Evolutionary conservation across 2,113 vertebrate genomes (phyloP).

Genomic region (Sebastes schlegelii): DNA sequence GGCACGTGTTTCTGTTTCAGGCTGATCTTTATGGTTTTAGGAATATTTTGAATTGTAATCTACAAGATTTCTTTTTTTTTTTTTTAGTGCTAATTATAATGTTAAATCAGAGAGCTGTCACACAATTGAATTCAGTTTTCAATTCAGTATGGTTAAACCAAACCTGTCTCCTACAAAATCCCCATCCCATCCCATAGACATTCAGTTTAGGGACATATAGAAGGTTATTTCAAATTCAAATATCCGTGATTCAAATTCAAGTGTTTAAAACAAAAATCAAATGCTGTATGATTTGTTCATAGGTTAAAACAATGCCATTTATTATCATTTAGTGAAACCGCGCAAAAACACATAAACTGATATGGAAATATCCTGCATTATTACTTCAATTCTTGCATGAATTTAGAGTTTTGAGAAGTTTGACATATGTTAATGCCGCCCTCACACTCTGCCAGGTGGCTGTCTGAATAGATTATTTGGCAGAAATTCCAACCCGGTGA

Average conservation of each 20-base stretch:
- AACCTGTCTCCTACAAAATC: no score
- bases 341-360: not conserved
- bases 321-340: not conserved
- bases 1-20: not conserved
- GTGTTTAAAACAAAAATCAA: not conserved
- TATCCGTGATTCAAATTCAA: not conserved
- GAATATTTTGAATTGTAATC: not conserved
- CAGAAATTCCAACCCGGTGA: conserved; percentile 32
- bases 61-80: not conserved
- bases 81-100: not conserved
- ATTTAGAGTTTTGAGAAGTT: conserved; percentile 4
- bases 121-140: no score
- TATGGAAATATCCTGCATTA: not conserved
- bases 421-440: conserved; percentile 16
- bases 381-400: not conserved
- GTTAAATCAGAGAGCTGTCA: not conserved
- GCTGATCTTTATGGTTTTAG: not conserved
- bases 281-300: not conserved
- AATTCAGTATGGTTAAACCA: no score
- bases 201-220: no score
- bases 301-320: not conserved
- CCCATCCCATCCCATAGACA: no score
- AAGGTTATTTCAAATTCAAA: not conserved
- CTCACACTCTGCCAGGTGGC: conserved; percentile 2
- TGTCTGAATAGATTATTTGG: conserved; percentile 34